Evolutionary conservation across 1,140 invertebrate species (phyloP).

Genomic region (Scylla paramamosain): DNA sequence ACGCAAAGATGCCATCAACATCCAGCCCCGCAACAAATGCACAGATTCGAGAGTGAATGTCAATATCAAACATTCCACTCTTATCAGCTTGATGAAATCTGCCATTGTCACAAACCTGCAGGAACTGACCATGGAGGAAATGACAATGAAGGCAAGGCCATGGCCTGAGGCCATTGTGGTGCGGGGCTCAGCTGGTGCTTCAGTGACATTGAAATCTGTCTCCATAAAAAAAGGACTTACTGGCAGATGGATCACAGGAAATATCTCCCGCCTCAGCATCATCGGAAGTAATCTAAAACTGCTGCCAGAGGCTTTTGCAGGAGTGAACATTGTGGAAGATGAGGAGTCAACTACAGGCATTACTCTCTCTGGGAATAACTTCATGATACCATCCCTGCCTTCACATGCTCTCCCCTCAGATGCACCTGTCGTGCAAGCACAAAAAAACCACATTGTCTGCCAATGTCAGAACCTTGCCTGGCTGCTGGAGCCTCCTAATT

Average conservation of each 20-base stretch:
- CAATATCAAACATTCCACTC: neutral
- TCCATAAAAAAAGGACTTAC: neutral
- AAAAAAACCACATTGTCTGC: conserved; percentile 19
- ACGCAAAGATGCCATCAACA: neutral
- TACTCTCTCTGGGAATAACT: conserved; percentile 24
- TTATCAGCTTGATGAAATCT: neutral
- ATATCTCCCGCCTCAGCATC: neutral
- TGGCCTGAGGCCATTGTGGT: neutral
- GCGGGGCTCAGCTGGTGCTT: neutral
- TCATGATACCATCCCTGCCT: neutral
- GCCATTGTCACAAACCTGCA: neutral
- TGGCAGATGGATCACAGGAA: neutral
- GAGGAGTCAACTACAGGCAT: neutral
- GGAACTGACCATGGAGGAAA: conserved; percentile 1
- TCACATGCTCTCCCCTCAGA: neutral
- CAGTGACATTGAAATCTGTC: neutral
- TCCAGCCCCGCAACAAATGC: neutral
- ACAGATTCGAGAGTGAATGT: neutral
- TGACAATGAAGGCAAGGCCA: neutral
- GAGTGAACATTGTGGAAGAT: neutral
- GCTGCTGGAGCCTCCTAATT: neutral
- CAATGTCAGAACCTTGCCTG: neutral
- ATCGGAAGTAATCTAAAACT: neutral
- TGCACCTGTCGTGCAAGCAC: neutral
- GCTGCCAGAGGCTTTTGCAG: neutral